Evolutionary conservation across 2,113 vertebrate genomes (phyloP), one percentile per base, ranked within the genome.

Genomic region (Serinus canaria): DNA sequence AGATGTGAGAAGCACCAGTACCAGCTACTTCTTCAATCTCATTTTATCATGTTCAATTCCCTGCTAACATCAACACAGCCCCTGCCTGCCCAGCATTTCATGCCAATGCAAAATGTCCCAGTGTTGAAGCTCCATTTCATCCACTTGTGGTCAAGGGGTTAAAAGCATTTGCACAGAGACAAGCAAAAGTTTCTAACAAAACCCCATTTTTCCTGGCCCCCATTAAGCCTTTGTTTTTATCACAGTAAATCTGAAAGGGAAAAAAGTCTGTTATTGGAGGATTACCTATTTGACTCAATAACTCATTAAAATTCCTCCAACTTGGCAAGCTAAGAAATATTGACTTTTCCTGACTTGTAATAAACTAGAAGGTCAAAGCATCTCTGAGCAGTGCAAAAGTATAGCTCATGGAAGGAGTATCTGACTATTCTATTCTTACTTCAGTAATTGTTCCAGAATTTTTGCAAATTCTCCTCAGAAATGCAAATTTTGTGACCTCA

Each of bases 241-340:
- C 97, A 95, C 77, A 91, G 95, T 91, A 96, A 94, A 98, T 97
- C 94, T 94, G 92, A 98, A 98, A 96, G 64, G 89, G 72, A 69
- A 56, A 74, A 55, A 87, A 84, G 91, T 83, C 94, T 95, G 93
- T 93, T 98, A 97, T 94, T 66, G 68, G 95, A 96, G 96, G 97
- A 98, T 98, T 98, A 98, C 97, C 96, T 96, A 56, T 94, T 97
- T 97, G 94, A 97, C 92, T 98, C 97, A 97, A 96, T 97, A 98
- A 96, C 96, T 98, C 97, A 98, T 98, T 98, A 98, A 97, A 97
- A 98, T 98, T 97, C 97, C 58, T 95, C 83, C 79, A 94, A 89
- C 94, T 96, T 96, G 96, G 96, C 94, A 92, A 96, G 96, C 94
- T 89, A 74, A 87, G 94, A 95, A 95, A 96, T 97, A 98, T 95